Percentiles rank a stretch among this genome's conserved stretches.
phyloP scores from a whole-genome alignment of 2,797 vertebrate species.

The Glossophaga mutica region DNA sequence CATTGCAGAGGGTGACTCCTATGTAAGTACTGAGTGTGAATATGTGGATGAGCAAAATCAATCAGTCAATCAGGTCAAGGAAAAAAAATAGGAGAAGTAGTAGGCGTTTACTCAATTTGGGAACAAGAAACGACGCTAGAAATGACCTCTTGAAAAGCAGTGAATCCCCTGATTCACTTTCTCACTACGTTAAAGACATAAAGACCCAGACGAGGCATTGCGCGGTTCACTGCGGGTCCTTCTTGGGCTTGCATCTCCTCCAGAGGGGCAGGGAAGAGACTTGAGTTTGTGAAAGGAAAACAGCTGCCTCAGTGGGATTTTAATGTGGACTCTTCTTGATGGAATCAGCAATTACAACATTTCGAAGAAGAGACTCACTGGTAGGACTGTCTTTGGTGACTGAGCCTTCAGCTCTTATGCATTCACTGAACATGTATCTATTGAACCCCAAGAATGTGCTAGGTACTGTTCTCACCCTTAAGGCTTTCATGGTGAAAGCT shows the following conservation, averaged over 20 bases:
- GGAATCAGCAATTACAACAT: neutral
- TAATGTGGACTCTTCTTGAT: neutral
- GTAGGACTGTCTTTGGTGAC: neutral
- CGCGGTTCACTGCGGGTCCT: neutral
- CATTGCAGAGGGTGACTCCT: neutral
- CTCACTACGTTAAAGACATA: rapidly evolving
- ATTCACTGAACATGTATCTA: neutral
- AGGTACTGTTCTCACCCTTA: neutral
- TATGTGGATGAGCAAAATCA: neutral
- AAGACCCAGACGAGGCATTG: neutral
- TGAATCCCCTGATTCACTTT: neutral
- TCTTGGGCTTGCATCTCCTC: neutral
- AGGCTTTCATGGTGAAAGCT: neutral
- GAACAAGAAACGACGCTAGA: neutral
- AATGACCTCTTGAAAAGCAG: neutral
- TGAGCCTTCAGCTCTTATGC: neutral
- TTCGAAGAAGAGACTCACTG: neutral
- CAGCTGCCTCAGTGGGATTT: neutral
- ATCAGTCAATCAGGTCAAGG: neutral
- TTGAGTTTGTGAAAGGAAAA: neutral
- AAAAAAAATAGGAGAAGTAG: neutral
- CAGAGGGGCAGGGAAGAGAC: neutral
- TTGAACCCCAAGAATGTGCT: neutral
- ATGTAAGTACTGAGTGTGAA: neutral
- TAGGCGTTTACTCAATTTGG: neutral